These are phyloP conservation scores for Limenitis camilla DNA, from an alignment of 2,888 invertebrate genomes.

Conservation along the genomic window DNA sequence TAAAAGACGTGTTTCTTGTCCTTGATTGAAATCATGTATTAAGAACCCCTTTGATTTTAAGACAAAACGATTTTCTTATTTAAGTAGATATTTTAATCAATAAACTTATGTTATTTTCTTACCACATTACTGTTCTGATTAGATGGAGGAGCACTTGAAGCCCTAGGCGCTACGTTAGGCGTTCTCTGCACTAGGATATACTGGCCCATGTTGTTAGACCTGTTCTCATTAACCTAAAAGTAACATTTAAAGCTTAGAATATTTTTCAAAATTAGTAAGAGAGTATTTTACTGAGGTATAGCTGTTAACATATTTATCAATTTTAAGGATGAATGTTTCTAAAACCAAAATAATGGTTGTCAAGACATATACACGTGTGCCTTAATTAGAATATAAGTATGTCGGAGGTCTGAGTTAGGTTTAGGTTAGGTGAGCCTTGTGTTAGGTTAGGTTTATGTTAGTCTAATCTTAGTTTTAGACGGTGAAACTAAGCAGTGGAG, in stretches of 20 bases:
- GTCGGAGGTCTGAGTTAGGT: too few relatives aligned
- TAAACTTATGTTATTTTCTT: constrained; percentile 27
- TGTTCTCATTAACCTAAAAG: constrained; percentile 75
- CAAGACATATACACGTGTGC: too few relatives aligned
- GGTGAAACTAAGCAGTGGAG: too few relatives aligned
- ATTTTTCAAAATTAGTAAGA: not conserved
- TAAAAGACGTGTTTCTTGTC: too few relatives aligned
- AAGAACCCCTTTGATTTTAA: not conserved
- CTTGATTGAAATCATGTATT: too few relatives aligned
- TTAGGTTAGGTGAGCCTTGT: too few relatives aligned
- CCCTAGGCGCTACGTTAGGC: constrained; percentile 82
- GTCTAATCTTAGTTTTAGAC: too few relatives aligned
- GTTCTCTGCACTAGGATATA: constrained; percentile 88
- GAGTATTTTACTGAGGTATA: not conserved
- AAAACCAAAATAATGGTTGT: too few relatives aligned
- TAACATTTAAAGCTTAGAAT: not conserved
- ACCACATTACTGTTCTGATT: constrained; percentile 74
- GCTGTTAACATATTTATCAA: not conserved
- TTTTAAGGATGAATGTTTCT: too few relatives aligned
- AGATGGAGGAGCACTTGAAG: constrained; percentile 88
- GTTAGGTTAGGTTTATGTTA: too few relatives aligned
- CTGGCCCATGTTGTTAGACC: constrained; percentile 80
- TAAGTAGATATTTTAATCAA: not conserved
- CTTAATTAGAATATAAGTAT: too few relatives aligned
- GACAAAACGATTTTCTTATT: not conserved